A percentile compares a stretch with the other conserved stretches of the same genome.
These are phyloP conservation scores for Criorhina ranunculi DNA, from an alignment of 2,888 invertebrate species.

Conservation along the genomic window DNA sequence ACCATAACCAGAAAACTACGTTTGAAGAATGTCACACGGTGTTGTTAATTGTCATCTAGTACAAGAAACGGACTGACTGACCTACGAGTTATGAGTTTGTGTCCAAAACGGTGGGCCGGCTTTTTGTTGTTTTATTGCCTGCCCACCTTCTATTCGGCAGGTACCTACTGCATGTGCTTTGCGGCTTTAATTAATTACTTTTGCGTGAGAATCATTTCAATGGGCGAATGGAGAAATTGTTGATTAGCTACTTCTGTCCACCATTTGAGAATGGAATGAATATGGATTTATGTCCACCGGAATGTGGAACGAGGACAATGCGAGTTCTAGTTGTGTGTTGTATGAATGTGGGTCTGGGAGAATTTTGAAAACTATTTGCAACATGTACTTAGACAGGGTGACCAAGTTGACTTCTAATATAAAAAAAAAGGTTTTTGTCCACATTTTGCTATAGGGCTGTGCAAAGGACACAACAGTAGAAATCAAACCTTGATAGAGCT, in stretches of 20 bases:
- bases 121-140: slow-evolving; percentile 1
- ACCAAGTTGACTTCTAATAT: background rate
- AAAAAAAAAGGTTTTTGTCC: too few relatives aligned
- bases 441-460: too few relatives aligned
- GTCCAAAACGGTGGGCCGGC: background rate
- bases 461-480: too few relatives aligned
- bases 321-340: background rate
- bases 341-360: background rate
- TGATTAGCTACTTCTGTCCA: background rate
- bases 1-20: slow-evolving; percentile 8
- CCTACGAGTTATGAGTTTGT: slow-evolving; percentile 6
- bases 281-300: slow-evolving; percentile 10
- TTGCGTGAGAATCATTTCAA: slow-evolving; percentile 55
- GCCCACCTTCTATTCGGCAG: background rate
- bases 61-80: slow-evolving; percentile 36
- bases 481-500: too few relatives aligned
- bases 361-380: slow-evolving; percentile 2
- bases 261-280: slow-evolving; percentile 22
- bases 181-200: slow-evolving; percentile 33
- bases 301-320: slow-evolving; percentile 41
- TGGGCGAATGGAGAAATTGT: slow-evolving; percentile 16
- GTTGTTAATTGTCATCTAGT: slow-evolving; percentile 38
- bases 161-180: background rate
- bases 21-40: slow-evolving; percentile 43
- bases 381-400: background rate